Evolutionary conservation across 2,113 vertebrate genomes (phyloP), one percentile per base, ranked within the genome.

Genomic region (Eclectus roratus): DNA sequence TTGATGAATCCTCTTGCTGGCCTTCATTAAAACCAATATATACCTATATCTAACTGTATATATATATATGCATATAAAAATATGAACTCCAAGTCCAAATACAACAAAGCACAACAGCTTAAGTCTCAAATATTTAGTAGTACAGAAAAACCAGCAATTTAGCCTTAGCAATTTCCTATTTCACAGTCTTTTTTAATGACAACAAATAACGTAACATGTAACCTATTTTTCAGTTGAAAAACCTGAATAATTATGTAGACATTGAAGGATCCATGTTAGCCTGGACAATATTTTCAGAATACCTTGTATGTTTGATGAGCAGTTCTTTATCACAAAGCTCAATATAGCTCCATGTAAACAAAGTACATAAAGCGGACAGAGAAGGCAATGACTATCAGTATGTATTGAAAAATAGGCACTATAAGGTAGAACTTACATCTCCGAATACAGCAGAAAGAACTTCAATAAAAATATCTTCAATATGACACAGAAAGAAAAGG

Each of bases 141-240:
- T 8, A 39, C 4, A 55, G 24, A 56, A 86, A 83, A 83, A 47
- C 4, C 23, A n/a, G 14, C 8, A 3, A 47, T 50, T 84, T 69
- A 64, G 14, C 19, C 9, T 39, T 64, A 91, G 33, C 35, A 73
- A 55, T 66, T 69, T 91, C 49, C 53, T 49, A 27, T 78, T 80
- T 91, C 21, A 46, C 44, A 31, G 27, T 55, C 4, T 43, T 47
- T 50, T 86, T 88, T 60, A 89, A 7, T 70, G 61, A 50, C 13
- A 89, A 73, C 68, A 94, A 93, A 89, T 76, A 80, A 81, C 47
- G 31, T 90, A 88, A 91, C 52, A 82, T 14, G 55, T 74, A 78
- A 92, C 29, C 20, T 71, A 39, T 18, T 70, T 95, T 85, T 86
- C 85, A 61, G 56, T 7, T 68, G 65, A 80, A 84, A 91, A 84